These are phyloP conservation scores for Bombus cullumanus DNA, from an alignment of 1,140 invertebrate genomes.

Conservation along the genomic window DNA sequence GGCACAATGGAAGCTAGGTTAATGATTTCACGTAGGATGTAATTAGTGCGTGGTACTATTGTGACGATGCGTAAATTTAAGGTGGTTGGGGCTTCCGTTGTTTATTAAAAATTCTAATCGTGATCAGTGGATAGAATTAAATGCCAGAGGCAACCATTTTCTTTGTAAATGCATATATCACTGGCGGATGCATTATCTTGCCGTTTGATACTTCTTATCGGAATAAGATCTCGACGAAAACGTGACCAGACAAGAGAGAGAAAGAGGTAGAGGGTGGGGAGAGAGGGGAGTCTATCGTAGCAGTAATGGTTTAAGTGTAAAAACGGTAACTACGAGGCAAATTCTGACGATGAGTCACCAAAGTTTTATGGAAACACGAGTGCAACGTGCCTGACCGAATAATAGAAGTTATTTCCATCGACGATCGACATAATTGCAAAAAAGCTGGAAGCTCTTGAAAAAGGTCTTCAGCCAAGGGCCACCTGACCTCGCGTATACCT, in stretches of 20 bases:
- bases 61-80: background rate
- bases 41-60: conserved; percentile 27
- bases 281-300: background rate
- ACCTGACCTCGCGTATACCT: conserved; percentile 50
- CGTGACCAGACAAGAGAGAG: background rate
- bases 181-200: background rate
- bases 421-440: conserved; percentile 25
- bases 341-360: background rate
- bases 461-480: background rate
- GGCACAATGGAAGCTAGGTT: conserved; percentile 29
- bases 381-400: background rate
- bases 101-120: conserved; percentile 11
- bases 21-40: conserved; percentile 36
- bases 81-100: background rate
- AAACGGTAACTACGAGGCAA: background rate
- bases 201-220: background rate
- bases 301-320: background rate
- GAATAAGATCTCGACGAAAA: background rate
- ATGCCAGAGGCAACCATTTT: background rate
- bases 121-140: background rate
- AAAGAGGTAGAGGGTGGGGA: no score
- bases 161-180: background rate
- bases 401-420: background rate
- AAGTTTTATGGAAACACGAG: background rate
- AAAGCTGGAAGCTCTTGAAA: conserved; percentile 21